phyloP scores from a whole-genome alignment of 2,888 invertebrate species.

The Pseudanteris insignis region DNA sequence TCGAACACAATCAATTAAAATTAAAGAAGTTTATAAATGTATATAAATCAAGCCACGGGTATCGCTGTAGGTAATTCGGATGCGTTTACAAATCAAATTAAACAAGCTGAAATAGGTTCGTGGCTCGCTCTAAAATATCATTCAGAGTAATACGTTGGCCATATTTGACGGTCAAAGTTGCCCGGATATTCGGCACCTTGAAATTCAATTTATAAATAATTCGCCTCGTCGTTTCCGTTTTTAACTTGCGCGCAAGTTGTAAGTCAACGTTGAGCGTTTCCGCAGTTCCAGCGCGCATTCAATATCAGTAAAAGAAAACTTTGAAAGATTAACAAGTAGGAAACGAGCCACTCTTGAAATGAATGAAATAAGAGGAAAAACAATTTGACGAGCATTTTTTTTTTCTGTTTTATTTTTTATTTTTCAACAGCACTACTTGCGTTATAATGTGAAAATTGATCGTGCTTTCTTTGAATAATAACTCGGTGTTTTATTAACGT shows the following conservation, averaged over 20 bases:
- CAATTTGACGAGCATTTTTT: conserved; percentile 29
- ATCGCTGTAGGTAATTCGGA: too few species aligned
- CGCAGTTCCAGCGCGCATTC: conserved; percentile 15
- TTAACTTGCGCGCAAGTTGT: conserved; percentile 18
- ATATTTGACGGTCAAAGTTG: not conserved
- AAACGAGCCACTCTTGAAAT: conserved; percentile 24
- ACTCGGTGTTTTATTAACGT: conserved; percentile 20
- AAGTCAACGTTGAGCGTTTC: conserved; percentile 5
- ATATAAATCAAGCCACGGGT: too few species aligned
- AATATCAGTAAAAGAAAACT: conserved; percentile 29
- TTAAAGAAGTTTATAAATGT: too few species aligned
- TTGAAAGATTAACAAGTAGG: conserved; percentile 27
- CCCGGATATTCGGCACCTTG: conserved; percentile 3
- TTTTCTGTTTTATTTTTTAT: too few species aligned
- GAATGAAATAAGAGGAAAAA: conserved; percentile 26
- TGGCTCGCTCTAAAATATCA: too few species aligned
- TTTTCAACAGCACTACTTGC: conserved; percentile 20
- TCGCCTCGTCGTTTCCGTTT: conserved; percentile 8
- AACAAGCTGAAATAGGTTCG: too few species aligned
- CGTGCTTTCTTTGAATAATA: conserved; percentile 4
- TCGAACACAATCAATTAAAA: too few species aligned
- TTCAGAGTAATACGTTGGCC: not conserved
- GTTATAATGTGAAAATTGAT: conserved; percentile 31
- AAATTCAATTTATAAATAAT: conserved; percentile 26
- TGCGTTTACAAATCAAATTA: too few species aligned